Percentiles rank a stretch among this genome's conserved stretches.
Evolutionary conservation across 1,140 invertebrate species (phyloP).

Genomic region (Rhagoletis zephyria): DNA sequence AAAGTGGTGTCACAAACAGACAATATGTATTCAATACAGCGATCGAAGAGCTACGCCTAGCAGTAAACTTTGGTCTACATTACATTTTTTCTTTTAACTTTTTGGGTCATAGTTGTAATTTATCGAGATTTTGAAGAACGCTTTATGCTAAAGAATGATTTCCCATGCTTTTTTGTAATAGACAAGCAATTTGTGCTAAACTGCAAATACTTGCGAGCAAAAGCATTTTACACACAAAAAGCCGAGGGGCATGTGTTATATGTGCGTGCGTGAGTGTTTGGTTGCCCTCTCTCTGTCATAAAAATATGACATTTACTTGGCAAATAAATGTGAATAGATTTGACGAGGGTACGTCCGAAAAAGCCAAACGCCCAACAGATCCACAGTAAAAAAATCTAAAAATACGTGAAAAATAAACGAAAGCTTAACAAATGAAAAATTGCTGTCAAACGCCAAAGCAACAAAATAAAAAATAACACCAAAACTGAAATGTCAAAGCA

Average conservation of each 20-base stretch:
- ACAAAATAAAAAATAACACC: background rate
- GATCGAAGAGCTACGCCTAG: no score
- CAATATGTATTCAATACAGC: no score
- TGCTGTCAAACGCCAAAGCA: background rate
- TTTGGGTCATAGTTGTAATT: background rate
- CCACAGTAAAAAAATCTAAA: background rate
- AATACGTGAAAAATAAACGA: background rate
- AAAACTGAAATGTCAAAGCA: background rate
- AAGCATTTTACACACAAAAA: background rate
- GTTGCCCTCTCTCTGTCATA: slow-evolving; percentile 46
- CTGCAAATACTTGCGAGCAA: background rate
- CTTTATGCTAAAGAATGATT: background rate
- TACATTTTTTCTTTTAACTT: no score
- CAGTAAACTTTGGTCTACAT: no score
- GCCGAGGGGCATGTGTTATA: background rate
- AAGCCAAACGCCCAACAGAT: no score
- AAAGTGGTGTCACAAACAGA: no score
- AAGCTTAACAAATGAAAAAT: background rate
- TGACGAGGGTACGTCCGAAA: slow-evolving; percentile 55
- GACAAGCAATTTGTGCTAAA: background rate
- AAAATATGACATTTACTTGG: slow-evolving; percentile 58
- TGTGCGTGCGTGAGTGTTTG: background rate
- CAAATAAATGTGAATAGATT: slow-evolving; percentile 56
- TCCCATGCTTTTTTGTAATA: background rate
- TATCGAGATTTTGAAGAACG: background rate